phyloP scores from a whole-genome alignment of 2,888 invertebrate species.

The Trachelus stipa region DNA sequence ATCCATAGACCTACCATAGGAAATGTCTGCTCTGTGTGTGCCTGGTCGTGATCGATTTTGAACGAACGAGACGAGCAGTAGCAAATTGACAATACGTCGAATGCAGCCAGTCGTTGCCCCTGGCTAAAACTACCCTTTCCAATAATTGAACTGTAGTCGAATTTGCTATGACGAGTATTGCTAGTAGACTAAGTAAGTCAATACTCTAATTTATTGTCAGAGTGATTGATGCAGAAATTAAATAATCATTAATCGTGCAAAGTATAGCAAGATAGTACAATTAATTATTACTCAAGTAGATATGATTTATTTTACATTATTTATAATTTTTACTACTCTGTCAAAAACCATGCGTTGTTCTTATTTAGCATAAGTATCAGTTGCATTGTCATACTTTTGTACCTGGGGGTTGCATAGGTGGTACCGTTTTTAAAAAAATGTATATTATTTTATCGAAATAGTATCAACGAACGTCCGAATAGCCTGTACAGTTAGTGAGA shows the following conservation, averaged over 20 bases:
- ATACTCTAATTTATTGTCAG: neutral
- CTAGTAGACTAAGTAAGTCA: neutral
- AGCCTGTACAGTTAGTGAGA: conserved; percentile 24
- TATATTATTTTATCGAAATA: neutral
- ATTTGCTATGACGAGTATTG: neutral
- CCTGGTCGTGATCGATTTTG: conserved; percentile 61
- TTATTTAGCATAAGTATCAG: neutral
- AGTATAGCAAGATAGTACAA: neutral
- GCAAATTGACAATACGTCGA: conserved; percentile 64
- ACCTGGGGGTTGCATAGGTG: neutral
- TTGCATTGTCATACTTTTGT: neutral
- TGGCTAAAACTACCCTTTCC: conserved; percentile 50
- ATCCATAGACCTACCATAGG: neutral
- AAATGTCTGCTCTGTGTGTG: conserved; percentile 15
- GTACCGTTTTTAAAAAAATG: neutral
- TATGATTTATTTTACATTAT: no score
- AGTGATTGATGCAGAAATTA: neutral
- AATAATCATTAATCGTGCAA: neutral
- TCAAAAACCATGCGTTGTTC: no score
- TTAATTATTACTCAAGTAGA: neutral
- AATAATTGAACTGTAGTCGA: conserved; percentile 17
- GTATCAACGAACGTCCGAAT: neutral
- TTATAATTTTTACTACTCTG: no score
- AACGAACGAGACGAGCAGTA: conserved; percentile 51
- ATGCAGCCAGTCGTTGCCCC: conserved; percentile 54